phyloP scores from a whole-genome alignment of 2,797 vertebrate species.

The Hylomyscus alleni region DNA sequence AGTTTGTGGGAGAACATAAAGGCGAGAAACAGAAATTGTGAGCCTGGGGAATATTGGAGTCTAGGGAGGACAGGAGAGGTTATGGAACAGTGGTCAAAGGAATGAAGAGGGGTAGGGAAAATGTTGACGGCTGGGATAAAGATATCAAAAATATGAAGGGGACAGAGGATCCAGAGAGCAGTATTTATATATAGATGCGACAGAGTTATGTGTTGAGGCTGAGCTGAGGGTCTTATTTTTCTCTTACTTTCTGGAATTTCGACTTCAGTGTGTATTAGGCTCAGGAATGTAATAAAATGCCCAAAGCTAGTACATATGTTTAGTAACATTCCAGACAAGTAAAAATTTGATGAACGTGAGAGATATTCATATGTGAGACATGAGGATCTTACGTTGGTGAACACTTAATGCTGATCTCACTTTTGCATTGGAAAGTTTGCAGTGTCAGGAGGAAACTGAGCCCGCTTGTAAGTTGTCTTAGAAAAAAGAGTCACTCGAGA shows the following conservation, averaged over 20 bases:
- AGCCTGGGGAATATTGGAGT: constrained; percentile 89
- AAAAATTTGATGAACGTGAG: neutral
- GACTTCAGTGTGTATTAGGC: neutral
- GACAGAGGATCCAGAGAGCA: constrained; percentile 74
- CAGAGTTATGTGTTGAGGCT: neutral
- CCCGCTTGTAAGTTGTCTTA: neutral
- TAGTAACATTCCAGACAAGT: neutral
- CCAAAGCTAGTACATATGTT: neutral
- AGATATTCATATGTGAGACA: neutral
- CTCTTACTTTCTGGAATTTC: constrained; percentile 54
- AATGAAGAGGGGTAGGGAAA: constrained; percentile 86
- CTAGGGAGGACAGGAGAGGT: constrained; percentile 89
- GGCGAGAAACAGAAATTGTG: constrained; percentile 90
- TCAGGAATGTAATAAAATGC: constrained; percentile 34
- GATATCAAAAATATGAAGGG: constrained; percentile 83
- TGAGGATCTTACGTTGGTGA: neutral
- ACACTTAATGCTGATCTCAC: neutral
- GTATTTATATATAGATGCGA: constrained; percentile 63
- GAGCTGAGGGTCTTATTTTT: neutral
- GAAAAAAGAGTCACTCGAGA: neutral
- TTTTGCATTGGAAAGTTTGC: neutral
- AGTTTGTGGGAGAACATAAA: constrained; percentile 91
- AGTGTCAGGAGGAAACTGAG: neutral
- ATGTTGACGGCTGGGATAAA: constrained; percentile 87
- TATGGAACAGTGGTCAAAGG: constrained; percentile 86